These are phyloP conservation scores for Scatophagus argus DNA, from an alignment of 2,113 vertebrate genomes.

Conservation along the genomic window DNA sequence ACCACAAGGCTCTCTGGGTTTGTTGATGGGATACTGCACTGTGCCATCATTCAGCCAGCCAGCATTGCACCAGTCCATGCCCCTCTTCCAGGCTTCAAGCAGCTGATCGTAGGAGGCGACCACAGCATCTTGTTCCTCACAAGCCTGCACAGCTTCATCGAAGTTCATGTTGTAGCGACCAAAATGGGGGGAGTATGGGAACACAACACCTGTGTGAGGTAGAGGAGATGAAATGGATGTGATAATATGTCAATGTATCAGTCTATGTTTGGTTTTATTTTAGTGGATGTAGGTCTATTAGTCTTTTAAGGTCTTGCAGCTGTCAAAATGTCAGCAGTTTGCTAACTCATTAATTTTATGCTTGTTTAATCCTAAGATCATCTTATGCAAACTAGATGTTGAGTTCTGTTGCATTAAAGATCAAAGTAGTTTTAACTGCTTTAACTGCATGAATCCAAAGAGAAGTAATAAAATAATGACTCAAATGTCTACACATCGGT, in stretches of 20 bases:
- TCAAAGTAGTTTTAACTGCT: not conserved
- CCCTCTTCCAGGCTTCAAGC: conserved; percentile 87
- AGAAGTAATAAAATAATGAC: not conserved
- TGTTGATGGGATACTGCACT: conserved; percentile 94
- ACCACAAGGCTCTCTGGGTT: conserved; percentile 91
- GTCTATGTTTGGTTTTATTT: not conserved
- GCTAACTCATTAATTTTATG: conserved; percentile 29
- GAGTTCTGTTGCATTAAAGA: conserved; percentile 3
- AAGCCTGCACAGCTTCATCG: conserved; percentile 85
- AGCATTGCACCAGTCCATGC: conserved; percentile 97
- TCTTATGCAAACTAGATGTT: conserved; percentile 9
- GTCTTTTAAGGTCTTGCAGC: conserved; percentile 9
- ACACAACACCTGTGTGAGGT: conserved; percentile 88
- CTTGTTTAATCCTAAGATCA: not conserved
- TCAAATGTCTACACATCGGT: not conserved
- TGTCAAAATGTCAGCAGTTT: conserved; percentile 10
- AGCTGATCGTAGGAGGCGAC: conserved; percentile 92
- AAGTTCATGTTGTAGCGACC: conserved; percentile 95
- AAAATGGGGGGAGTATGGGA: conserved; percentile 88
- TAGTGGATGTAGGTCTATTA: conserved; percentile 7
- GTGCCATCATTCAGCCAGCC: conserved; percentile 95
- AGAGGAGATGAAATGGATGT: conserved; percentile 21
- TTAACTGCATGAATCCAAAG: not conserved
- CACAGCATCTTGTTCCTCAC: conserved; percentile 87
- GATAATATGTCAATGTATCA: not conserved